Evolutionary conservation across 2,797 vertebrate genomes (phyloP).

Genomic region (Champsocephalus esox): DNA sequence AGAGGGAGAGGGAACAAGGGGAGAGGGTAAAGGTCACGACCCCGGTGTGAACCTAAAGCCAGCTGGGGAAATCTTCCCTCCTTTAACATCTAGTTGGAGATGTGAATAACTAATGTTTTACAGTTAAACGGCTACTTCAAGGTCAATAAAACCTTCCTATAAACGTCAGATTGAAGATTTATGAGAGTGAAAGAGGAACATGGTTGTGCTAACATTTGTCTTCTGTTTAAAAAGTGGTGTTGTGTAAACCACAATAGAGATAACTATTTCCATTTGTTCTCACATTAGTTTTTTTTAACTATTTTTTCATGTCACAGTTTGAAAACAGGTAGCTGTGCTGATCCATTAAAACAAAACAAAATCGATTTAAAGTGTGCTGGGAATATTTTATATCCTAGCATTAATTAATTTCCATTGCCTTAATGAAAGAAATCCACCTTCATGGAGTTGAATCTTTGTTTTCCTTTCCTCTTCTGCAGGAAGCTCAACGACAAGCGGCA

Average conservation of each 20-base stretch:
- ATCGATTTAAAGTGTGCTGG: too few relatives aligned
- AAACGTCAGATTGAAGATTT: not conserved
- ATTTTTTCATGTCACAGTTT: conserved; percentile 10
- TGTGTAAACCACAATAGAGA: not conserved
- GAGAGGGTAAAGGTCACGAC: conserved; percentile 15
- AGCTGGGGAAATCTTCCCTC: conserved; percentile 34
- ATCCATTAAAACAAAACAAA: too few relatives aligned
- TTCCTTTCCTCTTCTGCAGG: conserved; percentile 81
- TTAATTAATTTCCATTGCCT: not conserved
- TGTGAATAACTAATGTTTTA: not conserved
- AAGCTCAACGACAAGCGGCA: conserved; percentile 86
- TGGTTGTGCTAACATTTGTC: conserved; percentile 12
- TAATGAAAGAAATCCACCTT: not conserved
- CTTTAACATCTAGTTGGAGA: not conserved
- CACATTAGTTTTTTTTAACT: conserved; percentile 5
- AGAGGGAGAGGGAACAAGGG: conserved; percentile 40
- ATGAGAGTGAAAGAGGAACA: not conserved
- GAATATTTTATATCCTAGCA: not conserved
- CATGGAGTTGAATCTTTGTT: not conserved
- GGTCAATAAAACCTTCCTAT: not conserved
- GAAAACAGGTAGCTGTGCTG: too few relatives aligned
- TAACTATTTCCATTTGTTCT: not conserved
- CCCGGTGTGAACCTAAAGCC: conserved; percentile 17
- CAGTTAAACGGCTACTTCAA: not conserved
- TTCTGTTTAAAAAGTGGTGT: not conserved